phyloP scores from a whole-genome alignment of 2,113 vertebrate genomes.

The Tenebrosternarchus preto region DNA sequence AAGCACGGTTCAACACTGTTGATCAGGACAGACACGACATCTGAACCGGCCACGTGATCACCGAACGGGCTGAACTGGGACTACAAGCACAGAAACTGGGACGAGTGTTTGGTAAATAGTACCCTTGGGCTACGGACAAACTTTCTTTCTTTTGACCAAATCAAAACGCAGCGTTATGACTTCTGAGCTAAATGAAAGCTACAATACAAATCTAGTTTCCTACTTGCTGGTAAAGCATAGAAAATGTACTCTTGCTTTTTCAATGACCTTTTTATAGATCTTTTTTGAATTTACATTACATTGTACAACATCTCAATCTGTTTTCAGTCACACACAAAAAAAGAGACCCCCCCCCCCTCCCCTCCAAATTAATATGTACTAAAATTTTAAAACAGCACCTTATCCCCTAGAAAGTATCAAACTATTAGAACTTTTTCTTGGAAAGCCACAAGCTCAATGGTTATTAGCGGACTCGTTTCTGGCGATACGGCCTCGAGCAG shows the following conservation, averaged over 20 bases:
- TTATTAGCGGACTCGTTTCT: constrained; percentile 53
- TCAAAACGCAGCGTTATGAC: background rate
- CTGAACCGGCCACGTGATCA: background rate
- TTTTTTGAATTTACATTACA: constrained; percentile 62
- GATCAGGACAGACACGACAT: background rate
- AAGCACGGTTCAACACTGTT: constrained; percentile 16
- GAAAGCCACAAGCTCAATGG: constrained; percentile 66
- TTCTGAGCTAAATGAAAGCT: background rate
- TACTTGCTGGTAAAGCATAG: constrained; percentile 43
- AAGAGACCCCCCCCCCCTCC: background rate
- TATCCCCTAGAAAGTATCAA: constrained; percentile 52
- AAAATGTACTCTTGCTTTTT: constrained; percentile 67
- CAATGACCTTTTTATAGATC: background rate
- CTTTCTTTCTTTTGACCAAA: background rate
- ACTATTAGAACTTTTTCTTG: constrained; percentile 58
- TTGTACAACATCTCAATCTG: constrained; percentile 63
- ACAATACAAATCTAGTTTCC: background rate
- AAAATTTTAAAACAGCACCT: constrained; percentile 64
- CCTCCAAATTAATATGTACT: constrained; percentile 62
- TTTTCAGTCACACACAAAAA: constrained; percentile 46
- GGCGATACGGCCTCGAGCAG: background rate
- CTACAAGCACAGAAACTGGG: background rate
- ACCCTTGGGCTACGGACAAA: constrained; percentile 10
- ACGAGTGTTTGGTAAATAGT: constrained; percentile 7
- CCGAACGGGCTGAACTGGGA: no score